Percentiles rank a stretch among this genome's conserved stretches.
phyloP scores from a whole-genome alignment of 1,140 invertebrate genomes.

The Pectinophora gossypiella region DNA sequence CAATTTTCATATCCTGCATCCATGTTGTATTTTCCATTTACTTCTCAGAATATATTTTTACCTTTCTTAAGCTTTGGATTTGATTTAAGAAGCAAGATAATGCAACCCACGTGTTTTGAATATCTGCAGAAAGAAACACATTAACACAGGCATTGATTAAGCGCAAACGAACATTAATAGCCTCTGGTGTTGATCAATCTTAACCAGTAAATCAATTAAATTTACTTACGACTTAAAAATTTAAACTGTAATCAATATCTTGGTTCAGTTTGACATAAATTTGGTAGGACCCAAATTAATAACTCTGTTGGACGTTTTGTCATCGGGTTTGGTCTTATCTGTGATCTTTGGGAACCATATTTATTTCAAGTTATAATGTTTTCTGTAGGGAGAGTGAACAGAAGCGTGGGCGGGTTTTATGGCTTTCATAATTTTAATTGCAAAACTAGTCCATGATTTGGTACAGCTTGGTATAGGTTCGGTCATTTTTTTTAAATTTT shows the following conservation, averaged over 20 bases:
- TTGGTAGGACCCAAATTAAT: constrained; percentile 24
- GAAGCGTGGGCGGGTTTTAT: neutral
- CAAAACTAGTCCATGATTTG: neutral
- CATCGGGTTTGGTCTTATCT: constrained; percentile 10
- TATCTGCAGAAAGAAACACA: too few species aligned
- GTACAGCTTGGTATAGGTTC: too few species aligned
- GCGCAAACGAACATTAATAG: constrained; percentile 16
- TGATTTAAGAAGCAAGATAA: too few species aligned
- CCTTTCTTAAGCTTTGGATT: too few species aligned
- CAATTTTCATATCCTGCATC: too few species aligned
- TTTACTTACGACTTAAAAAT: constrained; percentile 22
- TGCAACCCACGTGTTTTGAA: too few species aligned
- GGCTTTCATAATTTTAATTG: neutral
- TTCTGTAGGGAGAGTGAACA: neutral
- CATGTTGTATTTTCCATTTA: too few species aligned
- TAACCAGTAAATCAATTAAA: constrained; percentile 21
- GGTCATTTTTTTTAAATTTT: too few species aligned
- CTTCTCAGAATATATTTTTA: too few species aligned
- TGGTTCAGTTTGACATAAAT: constrained; percentile 29
- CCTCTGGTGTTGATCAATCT: constrained; percentile 11
- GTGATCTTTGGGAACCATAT: neutral
- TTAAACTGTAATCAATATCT: constrained; percentile 27
- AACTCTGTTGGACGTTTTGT: constrained; percentile 17
- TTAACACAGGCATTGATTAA: constrained; percentile 13
- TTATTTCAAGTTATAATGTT: neutral